Base-by-base conservation (phyloP, 2,888 invertebrate species). In the Troglohyphantes excavatus region DNA sequence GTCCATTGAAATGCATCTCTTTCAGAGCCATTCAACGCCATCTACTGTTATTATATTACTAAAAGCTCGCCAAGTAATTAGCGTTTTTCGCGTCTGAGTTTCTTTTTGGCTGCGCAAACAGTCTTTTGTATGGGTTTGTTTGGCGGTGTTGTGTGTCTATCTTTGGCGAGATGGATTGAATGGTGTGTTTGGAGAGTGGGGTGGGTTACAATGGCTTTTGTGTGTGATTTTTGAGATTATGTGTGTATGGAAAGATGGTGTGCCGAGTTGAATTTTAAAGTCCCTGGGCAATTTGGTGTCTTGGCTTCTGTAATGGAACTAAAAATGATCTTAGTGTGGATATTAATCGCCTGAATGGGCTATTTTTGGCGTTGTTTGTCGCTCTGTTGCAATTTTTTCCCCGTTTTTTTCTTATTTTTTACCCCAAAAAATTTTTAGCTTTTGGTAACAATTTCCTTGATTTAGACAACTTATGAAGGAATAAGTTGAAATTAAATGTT, bases 201-300 rank as follows among this genome's bases (percentile, higher is more conserved):
- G n/a, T 53, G 5, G 43, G 33, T 39, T 43, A 78, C 78, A 78
- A 78, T 78, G 63, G 78, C 65, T 43, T 78, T 78, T 78, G 78
- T 78, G 78, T 27, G 76, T 19, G 53, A 78, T 78, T 78, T 65
- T 78, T 78, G 65, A 78, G 78, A 78, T 78, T 78, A 78, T 78
- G 78, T 43, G 26, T 65, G 65, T 39, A 39, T 26, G 78, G 43
- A 19, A 13, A 9, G n/a, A 33, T n/a, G 61, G 61, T 33, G 9
- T 33, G 33, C 9, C 5, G 75, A 76, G 61, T 61, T 76, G 65
- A 65, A 78, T 78, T 78, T 75, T 63, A 65, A 78, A 78, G 63
- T 65, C 78, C 78, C 65, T 23, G 65, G 78, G 63, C 61, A 65
- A 65, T 78, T 65, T 78, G 59, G 13, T 11, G 39, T 39, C 3